Conservation (phyloP, 2,113 vertebrate species). For the Corythornis vintsioides region DNA sequence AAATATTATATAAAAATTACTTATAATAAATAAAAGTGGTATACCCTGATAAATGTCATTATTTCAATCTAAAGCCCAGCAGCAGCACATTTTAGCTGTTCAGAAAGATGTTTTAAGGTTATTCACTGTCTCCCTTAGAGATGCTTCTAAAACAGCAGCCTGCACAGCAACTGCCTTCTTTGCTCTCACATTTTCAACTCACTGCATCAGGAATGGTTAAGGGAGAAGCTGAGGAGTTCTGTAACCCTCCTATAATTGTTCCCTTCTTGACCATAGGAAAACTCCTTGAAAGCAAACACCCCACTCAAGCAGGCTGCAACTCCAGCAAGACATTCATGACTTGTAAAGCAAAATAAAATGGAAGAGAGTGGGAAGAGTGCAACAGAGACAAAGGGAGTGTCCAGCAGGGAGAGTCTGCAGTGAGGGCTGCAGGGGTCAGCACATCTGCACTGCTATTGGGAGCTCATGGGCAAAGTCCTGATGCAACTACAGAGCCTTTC, state of each 20-base stretch:
- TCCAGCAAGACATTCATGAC: neutral
- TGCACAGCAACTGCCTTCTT: neutral
- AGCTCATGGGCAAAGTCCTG: neutral
- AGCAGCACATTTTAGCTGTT: neutral
- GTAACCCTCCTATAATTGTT: neutral
- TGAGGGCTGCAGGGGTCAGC: neutral
- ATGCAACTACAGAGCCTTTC: neutral
- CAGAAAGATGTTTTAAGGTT: neutral
- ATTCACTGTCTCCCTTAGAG: neutral
- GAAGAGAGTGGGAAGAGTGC: neutral
- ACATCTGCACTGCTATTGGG: neutral
- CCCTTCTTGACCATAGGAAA: neutral
- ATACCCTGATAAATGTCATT: fast-evolving
- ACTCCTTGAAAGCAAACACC: neutral
- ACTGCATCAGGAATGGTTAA: neutral
- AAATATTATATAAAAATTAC: too few species aligned
- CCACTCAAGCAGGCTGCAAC: neutral
- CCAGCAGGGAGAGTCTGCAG: too few species aligned
- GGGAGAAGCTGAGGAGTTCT: neutral
- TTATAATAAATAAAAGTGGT: neutral
- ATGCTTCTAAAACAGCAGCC: neutral
- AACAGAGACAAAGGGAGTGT: neutral
- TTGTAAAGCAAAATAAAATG: neutral
- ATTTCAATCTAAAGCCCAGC: neutral
- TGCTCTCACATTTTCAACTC: neutral